Evolutionary conservation across 2,113 vertebrate species (phyloP).

Genomic region (Takifugu flavidus): DNA sequence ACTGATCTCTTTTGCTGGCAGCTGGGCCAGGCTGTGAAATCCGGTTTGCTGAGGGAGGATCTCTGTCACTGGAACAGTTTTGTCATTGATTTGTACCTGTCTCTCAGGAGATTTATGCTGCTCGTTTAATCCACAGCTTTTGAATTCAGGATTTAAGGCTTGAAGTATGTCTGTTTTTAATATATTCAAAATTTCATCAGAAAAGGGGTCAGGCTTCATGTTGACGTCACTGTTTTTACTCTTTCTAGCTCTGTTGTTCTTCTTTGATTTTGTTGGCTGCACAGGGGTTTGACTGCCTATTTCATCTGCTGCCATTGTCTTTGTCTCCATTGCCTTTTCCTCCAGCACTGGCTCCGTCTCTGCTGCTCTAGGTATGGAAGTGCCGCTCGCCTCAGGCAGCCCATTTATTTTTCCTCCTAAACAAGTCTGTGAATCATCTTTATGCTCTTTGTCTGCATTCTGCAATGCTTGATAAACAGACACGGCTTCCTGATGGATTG

Average conservation of each 20-base stretch:
- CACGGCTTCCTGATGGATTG: conserved; percentile 45
- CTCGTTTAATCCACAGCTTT: conserved; percentile 47
- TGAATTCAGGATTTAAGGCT: conserved; percentile 66
- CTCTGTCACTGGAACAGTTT: conserved; percentile 23
- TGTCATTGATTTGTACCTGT: conserved; percentile 39
- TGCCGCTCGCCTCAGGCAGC: conserved; percentile 47
- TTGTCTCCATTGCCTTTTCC: conserved; percentile 48
- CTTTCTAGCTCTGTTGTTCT: conserved; percentile 64
- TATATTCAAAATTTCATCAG: conserved; percentile 62
- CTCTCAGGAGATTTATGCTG: conserved; percentile 37
- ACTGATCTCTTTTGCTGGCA: conserved; percentile 34
- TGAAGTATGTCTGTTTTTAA: conserved; percentile 75
- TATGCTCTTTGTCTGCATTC: conserved; percentile 57
- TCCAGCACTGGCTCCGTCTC: conserved; percentile 50
- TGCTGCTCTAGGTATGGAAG: conserved; percentile 48
- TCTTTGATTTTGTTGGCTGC: conserved; percentile 59
- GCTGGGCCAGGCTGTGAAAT: conserved; percentile 19
- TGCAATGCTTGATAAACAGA: conserved; percentile 55
- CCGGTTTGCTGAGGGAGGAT: conserved; percentile 32
- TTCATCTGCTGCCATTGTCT: conserved; percentile 36
- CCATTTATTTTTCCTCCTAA: conserved; percentile 47
- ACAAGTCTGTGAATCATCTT: conserved; percentile 63
- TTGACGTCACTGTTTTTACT: conserved; percentile 59
- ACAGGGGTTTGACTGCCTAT: conserved; percentile 37
- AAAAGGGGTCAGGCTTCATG: conserved; percentile 42